Evolutionary conservation across 2,888 invertebrate genomes (phyloP), one percentile per base, ranked within the genome.

Genomic region (Podotricha telesiphe): DNA sequence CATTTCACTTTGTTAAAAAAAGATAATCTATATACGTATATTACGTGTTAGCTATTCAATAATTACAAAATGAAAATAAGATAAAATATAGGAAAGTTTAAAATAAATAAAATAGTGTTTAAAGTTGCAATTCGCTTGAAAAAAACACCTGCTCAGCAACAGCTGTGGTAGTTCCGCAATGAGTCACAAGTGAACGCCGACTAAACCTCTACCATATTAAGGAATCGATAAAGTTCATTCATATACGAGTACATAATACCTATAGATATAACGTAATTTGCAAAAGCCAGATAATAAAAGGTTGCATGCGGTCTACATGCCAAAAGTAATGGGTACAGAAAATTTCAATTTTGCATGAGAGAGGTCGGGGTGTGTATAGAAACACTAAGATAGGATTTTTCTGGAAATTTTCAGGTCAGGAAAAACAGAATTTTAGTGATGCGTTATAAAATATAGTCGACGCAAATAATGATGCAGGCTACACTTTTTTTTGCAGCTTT

Each of bases 161-260:
- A 62, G 61, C 61, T 61, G 37, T 61, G 61, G 61, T 62, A 62
- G 48, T 62, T 62, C 61, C 61, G 61, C 11, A 47, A 48, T 62
- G 61, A 62, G 61, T 62, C 61, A 62, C 17, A 17, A 17, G 8
- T n/a, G 20, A 13, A 48, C 47, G 17, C 45, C 45, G 28, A 22
- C 61, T 28, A 47, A 47, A 62, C 61, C 15, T 48, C 17, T 48
- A 62, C 17, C 28, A 17, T 61, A 28, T 62, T 48, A 47, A 61
- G 61, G 28, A 22, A 62, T 62, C 34, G 61, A 62, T 47, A 28
- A 61, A 61, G 47, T 62, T 47, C 47, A 62, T 48, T 62, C 61
- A 62, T 62, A 45, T 13, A 28, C 6, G 28, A 4, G 6, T 28
- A 62, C n/a, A 62, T 22, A 34, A 17, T 10, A 53, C 8, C n/a